Percentiles rank a stretch among this genome's conserved stretches.
These are phyloP conservation scores for Microctonus aethiopoides DNA, from an alignment of 2,888 invertebrate genomes.

Conservation along the genomic window DNA sequence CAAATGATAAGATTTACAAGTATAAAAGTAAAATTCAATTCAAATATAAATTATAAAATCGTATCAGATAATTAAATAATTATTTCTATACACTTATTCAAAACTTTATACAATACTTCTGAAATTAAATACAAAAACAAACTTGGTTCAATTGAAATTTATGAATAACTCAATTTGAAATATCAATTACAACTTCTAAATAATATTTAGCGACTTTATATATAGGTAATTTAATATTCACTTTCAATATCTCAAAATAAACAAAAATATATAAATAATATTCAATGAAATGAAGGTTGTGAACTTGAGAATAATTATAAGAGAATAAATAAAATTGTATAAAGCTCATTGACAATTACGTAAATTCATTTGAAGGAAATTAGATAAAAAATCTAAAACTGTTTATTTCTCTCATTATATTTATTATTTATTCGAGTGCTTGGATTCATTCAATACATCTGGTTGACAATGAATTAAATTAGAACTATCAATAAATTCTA, in stretches of 20 bases:
- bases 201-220: too few relatives aligned
- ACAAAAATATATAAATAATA: too few relatives aligned
- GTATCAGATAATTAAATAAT: background rate
- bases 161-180: too few relatives aligned
- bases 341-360: too few relatives aligned
- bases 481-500: background rate
- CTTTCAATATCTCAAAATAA: too few relatives aligned
- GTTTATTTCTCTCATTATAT: background rate
- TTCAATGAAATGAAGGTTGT: too few relatives aligned
- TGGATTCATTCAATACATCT: background rate
- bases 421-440: background rate
- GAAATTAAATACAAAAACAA: background rate
- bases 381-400: constrained; percentile 22
- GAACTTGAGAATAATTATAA: too few relatives aligned
- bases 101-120: background rate
- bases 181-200: too few relatives aligned
- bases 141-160: background rate
- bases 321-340: too few relatives aligned
- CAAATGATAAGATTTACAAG: too few relatives aligned
- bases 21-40: background rate
- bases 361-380: background rate
- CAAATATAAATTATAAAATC: background rate
- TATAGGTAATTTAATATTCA: too few relatives aligned
- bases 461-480: constrained; percentile 1
- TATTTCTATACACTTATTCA: background rate